phyloP scores from a whole-genome alignment of 2,113 vertebrate species.

The Clupea harengus region DNA sequence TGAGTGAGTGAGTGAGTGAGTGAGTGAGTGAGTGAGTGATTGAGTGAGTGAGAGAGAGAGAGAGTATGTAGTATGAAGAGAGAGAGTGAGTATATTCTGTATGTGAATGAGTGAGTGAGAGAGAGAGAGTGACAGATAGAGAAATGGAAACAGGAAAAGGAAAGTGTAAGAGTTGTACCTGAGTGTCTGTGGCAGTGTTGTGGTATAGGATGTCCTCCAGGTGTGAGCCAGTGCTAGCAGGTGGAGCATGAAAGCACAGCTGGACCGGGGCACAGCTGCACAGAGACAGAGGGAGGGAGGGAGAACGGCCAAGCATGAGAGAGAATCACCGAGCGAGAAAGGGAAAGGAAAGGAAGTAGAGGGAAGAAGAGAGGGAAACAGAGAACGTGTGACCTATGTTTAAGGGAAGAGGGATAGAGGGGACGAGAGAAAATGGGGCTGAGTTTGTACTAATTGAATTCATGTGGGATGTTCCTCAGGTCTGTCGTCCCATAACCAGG shows the following conservation, averaged over 20 bases:
- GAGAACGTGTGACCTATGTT: not conserved
- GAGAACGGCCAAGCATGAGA: not conserved
- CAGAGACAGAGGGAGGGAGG: not conserved
- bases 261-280: slow-evolving; percentile 11
- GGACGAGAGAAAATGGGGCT: not conserved
- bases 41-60: no score
- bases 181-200: not conserved
- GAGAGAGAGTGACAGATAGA: no score
- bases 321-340: not conserved
- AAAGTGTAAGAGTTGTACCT: not conserved
- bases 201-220: slow-evolving; percentile 24
- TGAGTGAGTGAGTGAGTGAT: no score
- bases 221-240: slow-evolving; percentile 33
- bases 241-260: slow-evolving; percentile 24
- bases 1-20: not conserved
- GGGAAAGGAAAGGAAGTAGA: not conserved
- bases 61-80: not conserved
- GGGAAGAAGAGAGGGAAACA: slow-evolving; percentile 4
- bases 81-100: no score
- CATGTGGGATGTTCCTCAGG: slow-evolving; percentile 5
- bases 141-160: not conserved
- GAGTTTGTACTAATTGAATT: slow-evolving; percentile 18
- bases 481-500: slow-evolving; percentile 7
- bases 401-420: not conserved
- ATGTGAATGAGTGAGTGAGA: not conserved